phyloP scores from a whole-genome alignment of 2,113 vertebrate genomes.

The Gadus macrocephalus region DNA sequence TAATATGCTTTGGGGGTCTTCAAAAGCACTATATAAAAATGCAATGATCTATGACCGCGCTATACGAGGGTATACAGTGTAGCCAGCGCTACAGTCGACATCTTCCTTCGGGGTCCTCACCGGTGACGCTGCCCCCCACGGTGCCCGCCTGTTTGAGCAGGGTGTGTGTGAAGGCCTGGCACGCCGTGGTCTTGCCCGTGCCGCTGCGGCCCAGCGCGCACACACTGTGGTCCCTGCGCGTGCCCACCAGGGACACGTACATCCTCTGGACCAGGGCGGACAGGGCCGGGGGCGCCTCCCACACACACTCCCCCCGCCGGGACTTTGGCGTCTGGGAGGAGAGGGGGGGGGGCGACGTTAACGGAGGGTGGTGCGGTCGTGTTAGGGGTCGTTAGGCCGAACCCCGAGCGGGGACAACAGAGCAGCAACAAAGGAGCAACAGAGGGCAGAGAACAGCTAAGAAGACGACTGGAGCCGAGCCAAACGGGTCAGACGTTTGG shows the following conservation, averaged over 20 bases:
- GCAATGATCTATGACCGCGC: too few relatives aligned
- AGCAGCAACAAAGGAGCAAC: too few relatives aligned
- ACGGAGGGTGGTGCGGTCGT: too few relatives aligned
- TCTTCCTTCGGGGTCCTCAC: slow-evolving; percentile 48
- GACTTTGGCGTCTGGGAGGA: slow-evolving; percentile 50
- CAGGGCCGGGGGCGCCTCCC: slow-evolving; percentile 71
- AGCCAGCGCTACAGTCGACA: too few relatives aligned
- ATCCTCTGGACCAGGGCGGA: slow-evolving; percentile 76
- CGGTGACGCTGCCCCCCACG: slow-evolving; percentile 66
- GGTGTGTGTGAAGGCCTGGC: slow-evolving; percentile 73
- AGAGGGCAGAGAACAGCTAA: too few relatives aligned
- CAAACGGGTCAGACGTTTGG: too few relatives aligned
- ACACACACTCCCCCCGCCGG: slow-evolving; percentile 54
- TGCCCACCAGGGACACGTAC: slow-evolving; percentile 78
- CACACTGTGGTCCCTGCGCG: slow-evolving; percentile 82
- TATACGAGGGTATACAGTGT: neutral
- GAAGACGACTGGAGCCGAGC: too few relatives aligned
- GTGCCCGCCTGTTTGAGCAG: slow-evolving; percentile 80
- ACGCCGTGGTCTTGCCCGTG: slow-evolving; percentile 80
- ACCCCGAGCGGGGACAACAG: too few relatives aligned
- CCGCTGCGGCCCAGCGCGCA: slow-evolving; percentile 82
- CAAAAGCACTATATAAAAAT: too few relatives aligned
- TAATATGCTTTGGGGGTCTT: too few relatives aligned
- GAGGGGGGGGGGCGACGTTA: too few relatives aligned
- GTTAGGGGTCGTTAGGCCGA: too few relatives aligned